phyloP scores from a whole-genome alignment of 2,113 vertebrate species.

The Danio rerio region GRCz12tu NC_133196.1:37762501-37763000 shows the following conservation, averaged over 20 bases:
- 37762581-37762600: slow-evolving; percentile 63
- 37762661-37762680: neutral
- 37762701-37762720: slow-evolving; percentile 40
- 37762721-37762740: slow-evolving; percentile 53
- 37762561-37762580: too few species aligned
- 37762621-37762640: slow-evolving; percentile 35
- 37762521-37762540: too few species aligned
- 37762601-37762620: slow-evolving; percentile 60
- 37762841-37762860: slow-evolving; percentile 4
- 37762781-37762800: slow-evolving; percentile 33
- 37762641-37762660: neutral
- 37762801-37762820: slow-evolving; percentile 8
- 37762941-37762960: slow-evolving; percentile 43
- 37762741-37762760: slow-evolving; percentile 51
- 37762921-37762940: slow-evolving; percentile 52
- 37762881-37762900: slow-evolving; percentile 28
- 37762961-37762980: slow-evolving; percentile 26
- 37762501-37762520: too few species aligned
- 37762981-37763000: slow-evolving; percentile 46
- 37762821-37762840: slow-evolving; percentile 41
- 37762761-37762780: slow-evolving; percentile 41
- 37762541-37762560: too few species aligned
- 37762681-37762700: neutral
- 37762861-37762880: neutral
- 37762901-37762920: slow-evolving; percentile 36